Conservation (phyloP, 2,888 invertebrate species). For the Amorpha juglandis region DNA sequence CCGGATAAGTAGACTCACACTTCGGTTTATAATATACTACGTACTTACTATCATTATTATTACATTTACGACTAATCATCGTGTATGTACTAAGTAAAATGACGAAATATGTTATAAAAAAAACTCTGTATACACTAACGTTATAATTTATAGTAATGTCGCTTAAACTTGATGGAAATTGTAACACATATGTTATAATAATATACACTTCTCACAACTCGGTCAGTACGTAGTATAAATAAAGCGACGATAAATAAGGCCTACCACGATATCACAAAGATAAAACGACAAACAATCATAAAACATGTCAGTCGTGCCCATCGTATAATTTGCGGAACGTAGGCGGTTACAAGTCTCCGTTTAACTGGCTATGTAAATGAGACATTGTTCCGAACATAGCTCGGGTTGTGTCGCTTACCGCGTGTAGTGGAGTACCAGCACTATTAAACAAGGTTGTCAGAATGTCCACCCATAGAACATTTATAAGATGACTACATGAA, state of each 20-base stretch:
- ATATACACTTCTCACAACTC: slow-evolving; percentile 1
- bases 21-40: too few species aligned
- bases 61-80: too few species aligned
- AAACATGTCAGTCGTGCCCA: slow-evolving; percentile 17
- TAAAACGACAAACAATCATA: slow-evolving; percentile 15
- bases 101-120: too few species aligned
- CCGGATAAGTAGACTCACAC: too few species aligned
- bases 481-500: too few species aligned
- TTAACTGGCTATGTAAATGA: slow-evolving; percentile 22
- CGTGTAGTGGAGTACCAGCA: neutral
- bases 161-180: neutral
- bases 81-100: too few species aligned
- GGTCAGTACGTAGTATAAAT: neutral
- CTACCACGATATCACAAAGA: slow-evolving; percentile 7
- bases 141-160: neutral
- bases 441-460: neutral
- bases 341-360: slow-evolving; percentile 20
- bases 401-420: slow-evolving; percentile 8
- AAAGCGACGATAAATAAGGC: slow-evolving; percentile 6
- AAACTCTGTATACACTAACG: neutral
- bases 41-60: too few species aligned
- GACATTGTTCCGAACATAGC: slow-evolving; percentile 19
- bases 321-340: slow-evolving; percentile 17
- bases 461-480: too few species aligned
- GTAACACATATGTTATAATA: neutral